phyloP scores from a whole-genome alignment of 2,888 invertebrate species.

The Lithophane leautieri region DNA sequence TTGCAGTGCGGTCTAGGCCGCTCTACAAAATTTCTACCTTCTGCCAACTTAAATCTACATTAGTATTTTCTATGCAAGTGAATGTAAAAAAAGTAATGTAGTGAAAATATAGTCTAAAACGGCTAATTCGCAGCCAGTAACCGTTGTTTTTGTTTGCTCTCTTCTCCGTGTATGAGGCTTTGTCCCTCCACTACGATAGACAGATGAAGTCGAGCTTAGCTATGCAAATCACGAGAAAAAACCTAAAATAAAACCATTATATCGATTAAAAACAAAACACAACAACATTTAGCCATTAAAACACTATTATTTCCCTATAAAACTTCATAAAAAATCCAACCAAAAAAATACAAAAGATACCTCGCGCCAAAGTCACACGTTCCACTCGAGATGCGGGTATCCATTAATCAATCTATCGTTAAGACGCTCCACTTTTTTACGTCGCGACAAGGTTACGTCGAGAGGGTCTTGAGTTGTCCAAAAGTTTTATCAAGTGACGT shows the following conservation, averaged over 20 bases:
- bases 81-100: not conserved
- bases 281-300: not conserved
- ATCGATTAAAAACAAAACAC: not conserved
- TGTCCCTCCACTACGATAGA: too few species aligned
- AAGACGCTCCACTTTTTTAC: constrained; percentile 64
- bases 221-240: not conserved
- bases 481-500: constrained; percentile 57
- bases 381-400: constrained; percentile 42
- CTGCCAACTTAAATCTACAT: not conserved
- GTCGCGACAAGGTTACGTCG: constrained; percentile 64
- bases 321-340: constrained; percentile 21
- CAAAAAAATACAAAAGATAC: constrained; percentile 57
- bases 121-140: too few species aligned
- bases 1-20: too few species aligned
- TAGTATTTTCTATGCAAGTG: not conserved
- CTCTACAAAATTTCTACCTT: too few species aligned
- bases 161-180: too few species aligned
- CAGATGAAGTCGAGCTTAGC: not conserved
- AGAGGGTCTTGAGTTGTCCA: constrained; percentile 50
- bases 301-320: constrained; percentile 30
- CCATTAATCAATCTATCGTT: constrained; percentile 73
- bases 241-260: not conserved
- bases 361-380: constrained; percentile 63
- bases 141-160: too few species aligned
- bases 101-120: not conserved